These are phyloP conservation scores for Pachymerium ferrugineum DNA, from an alignment of 2,888 invertebrate genomes.

Conservation along the genomic window DNA sequence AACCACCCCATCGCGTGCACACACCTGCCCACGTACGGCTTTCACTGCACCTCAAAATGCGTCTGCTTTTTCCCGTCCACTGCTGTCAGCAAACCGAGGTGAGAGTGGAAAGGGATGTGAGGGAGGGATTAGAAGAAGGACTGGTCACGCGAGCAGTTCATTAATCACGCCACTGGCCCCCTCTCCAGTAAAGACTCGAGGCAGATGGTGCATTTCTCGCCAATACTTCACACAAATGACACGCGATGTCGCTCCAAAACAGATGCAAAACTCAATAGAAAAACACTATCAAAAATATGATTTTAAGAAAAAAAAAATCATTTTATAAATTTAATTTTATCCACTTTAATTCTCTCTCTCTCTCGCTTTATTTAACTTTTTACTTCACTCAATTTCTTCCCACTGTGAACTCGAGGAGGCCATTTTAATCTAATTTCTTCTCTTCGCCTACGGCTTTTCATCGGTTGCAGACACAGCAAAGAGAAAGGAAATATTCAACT, in stretches of 20 bases:
- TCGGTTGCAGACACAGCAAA: not conserved
- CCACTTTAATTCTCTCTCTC: not conserved
- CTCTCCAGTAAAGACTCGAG: constrained; percentile 5
- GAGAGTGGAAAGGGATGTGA: not conserved
- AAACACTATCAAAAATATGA: too few species aligned
- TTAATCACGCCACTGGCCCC: constrained; percentile 20
- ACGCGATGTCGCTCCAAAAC: constrained; percentile 20
- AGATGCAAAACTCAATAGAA: too few species aligned
- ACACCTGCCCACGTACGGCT: not conserved
- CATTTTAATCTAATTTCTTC: not conserved
- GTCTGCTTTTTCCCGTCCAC: not conserved
- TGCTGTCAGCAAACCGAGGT: constrained; percentile 23
- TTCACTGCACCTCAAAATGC: not conserved
- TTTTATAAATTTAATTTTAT: not conserved
- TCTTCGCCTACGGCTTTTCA: not conserved
- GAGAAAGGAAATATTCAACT: not conserved
- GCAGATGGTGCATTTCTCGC: constrained; percentile 21
- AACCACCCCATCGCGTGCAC: constrained; percentile 16
- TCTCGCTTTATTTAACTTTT: not conserved
- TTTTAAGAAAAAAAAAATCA: too few species aligned
- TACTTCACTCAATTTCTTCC: not conserved
- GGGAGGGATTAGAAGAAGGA: not conserved
- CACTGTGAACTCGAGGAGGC: not conserved
- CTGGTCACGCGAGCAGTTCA: constrained; percentile 24
- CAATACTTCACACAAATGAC: constrained; percentile 6